phyloP scores from a whole-genome alignment of 2,888 invertebrate species.

The Octodonta nipae region DNA sequence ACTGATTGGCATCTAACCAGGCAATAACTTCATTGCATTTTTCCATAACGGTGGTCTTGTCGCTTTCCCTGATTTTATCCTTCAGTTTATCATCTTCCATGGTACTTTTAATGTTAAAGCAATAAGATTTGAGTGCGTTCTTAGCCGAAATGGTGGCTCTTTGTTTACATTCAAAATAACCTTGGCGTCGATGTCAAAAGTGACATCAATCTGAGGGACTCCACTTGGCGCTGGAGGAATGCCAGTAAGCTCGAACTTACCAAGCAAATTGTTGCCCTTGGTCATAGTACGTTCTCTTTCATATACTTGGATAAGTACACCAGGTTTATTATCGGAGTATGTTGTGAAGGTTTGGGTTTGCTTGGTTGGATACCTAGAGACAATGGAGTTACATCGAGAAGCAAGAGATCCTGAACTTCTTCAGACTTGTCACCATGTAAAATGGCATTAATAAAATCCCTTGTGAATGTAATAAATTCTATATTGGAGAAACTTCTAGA shows the following conservation, averaged over 20 bases:
- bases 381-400: constrained; percentile 84
- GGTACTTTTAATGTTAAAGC: constrained; percentile 91
- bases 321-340: constrained; percentile 95
- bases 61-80: constrained; percentile 72
- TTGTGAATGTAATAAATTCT: too few species aligned
- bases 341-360: constrained; percentile 95
- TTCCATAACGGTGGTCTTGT: constrained; percentile 67
- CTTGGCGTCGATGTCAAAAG: constrained; percentile 84
- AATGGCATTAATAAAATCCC: too few species aligned
- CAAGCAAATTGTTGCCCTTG: constrained; percentile 86
- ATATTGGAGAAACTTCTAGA: too few species aligned
- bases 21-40: constrained; percentile 78
- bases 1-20: constrained; percentile 69
- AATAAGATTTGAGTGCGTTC: constrained; percentile 75
- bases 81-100: constrained; percentile 92
- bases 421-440: constrained; percentile 80
- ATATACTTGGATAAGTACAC: constrained; percentile 82
- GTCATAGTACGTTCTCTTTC: constrained; percentile 94
- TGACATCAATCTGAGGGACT: constrained; percentile 79
- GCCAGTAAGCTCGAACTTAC: constrained; percentile 91
- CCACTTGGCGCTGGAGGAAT: constrained; percentile 89
- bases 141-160: constrained; percentile 72
- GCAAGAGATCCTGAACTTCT: constrained; percentile 77
- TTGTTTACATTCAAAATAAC: constrained; percentile 92
- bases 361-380: constrained; percentile 90